phyloP scores from a whole-genome alignment of 2,797 vertebrate genomes.

The Sebastes steindachneri region DNA sequence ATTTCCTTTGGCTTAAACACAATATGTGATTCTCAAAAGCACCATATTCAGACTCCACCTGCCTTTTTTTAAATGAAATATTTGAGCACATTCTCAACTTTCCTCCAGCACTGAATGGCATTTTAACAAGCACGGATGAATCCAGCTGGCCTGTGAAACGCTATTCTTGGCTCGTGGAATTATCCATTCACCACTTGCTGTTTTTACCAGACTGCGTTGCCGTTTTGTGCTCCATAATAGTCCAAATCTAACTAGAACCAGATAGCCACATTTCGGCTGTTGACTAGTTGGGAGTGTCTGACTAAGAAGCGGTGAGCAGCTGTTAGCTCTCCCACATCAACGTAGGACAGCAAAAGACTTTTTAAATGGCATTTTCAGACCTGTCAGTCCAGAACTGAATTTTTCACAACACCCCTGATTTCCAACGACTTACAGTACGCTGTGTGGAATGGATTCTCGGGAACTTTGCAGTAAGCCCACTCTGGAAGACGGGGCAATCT shows the following conservation, averaged over 20 bases:
- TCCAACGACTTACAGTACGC: not conserved
- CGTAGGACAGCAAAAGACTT: constrained; percentile 2
- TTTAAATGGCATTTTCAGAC: constrained; percentile 18
- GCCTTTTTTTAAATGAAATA: not conserved
- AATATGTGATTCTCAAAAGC: constrained; percentile 1
- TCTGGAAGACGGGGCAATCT: constrained; percentile 39
- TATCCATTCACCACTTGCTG: not conserved
- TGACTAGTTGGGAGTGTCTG: constrained; percentile 2
- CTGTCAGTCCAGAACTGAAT: constrained; percentile 12
- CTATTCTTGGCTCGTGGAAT: constrained; percentile 21
- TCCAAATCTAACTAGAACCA: not conserved
- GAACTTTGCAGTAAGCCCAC: constrained; percentile 28
- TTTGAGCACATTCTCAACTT: not conserved
- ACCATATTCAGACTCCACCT: not conserved
- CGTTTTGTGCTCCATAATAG: constrained; percentile 1
- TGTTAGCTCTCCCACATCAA: not conserved
- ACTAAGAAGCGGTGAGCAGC: not conserved
- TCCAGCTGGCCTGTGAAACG: constrained; percentile 26
- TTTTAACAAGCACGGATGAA: constrained; percentile 10
- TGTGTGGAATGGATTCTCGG: constrained; percentile 8
- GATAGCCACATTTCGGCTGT: not conserved
- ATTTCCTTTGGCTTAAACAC: not conserved
- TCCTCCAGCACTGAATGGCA: not conserved
- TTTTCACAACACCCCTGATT: constrained; percentile 13
- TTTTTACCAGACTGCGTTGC: constrained; percentile 4